Evolutionary conservation across 2,888 invertebrate genomes (phyloP), one percentile per base, ranked within the genome.

Genomic region (Acanthosepion esculentum): DNA sequence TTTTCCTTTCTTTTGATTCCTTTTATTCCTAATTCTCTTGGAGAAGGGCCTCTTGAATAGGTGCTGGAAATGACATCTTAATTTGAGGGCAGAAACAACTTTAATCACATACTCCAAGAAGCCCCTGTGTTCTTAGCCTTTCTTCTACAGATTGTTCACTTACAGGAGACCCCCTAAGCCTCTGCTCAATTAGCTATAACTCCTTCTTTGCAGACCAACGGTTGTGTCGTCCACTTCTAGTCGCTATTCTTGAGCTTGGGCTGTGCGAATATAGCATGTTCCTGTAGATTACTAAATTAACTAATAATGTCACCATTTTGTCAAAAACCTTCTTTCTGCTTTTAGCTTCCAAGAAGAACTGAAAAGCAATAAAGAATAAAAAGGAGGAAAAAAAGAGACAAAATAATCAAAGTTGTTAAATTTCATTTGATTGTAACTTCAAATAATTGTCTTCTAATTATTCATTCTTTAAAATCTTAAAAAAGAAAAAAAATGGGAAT

Each of bases 21-120:
- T 78, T 78, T 78, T 78, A 23, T 78, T 78, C 33, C 12, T n/a
- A n/a, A 78, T 15, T 78, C 78, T 78, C 78, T n/a, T 78, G 12
- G n/a, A 78, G 78, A 78, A 78, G 78, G 78, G 15, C 78, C n/a
- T 78, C 78, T 78, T 78, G 78, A 78, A 78, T 78, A 78, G 33
- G 78, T 78, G 78, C 78, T 78, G n/a, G n/a, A 78, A n/a, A 78
- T 33, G 78, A 78, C 78, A 78, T 78, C n/a, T 78, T 78, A 78
- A 78, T 78, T 78, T 78, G n/a, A 78, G n/a, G 78, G 78, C n/a
- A 78, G 78, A 78, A 78, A 78, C 78, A 78, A 78, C 78, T 78
- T 78, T 78, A 78, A 78, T 78, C 10, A 78, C 78, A 78, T 78
- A 33, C 78, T 78, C 78, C n/a, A 78, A 78, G 18, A 78, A 78